Base-by-base conservation (phyloP, 2,797 vertebrate genomes). In the Melanotaenia trifasciata region DNA sequence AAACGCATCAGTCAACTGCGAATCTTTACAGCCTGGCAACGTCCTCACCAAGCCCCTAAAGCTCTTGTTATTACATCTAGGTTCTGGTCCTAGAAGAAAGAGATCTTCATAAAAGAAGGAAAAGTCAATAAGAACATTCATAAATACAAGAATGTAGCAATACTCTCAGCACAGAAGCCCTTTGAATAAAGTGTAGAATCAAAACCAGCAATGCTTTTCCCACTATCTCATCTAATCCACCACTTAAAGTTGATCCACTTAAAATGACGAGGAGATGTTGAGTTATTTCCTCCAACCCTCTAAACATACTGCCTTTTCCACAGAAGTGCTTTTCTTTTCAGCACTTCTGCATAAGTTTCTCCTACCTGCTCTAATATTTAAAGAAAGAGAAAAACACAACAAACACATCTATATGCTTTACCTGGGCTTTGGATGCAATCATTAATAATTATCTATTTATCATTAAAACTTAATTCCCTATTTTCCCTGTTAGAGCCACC, bases 231-330 rank as follows among this genome's bases (percentile, higher is more conserved):
- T 66, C 63, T 54, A 63, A 81, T 75, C 70, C 70, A 58, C 18
- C 54, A 20, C 58, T 80, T 84, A 79, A 79, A 72, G 69, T 12
- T 66, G 76, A 83, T 76, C 58, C 78, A 67, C 58, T 20, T 72
- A 28, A 80, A 84, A 80, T 58, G 38, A 81, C 40, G 47, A 40
- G 74, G 53, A 40, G 74, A 69, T 5, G 2, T 24, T 36, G 45
- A 13, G 20, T 58, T 63, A 58, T 84, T 43, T 13, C 57, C 40
- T 54, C 73, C 33, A 47, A 22, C 35, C 24, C 32, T 35, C 18
- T 53, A 33, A 60, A 76, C 32, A 8, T 40, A 3, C 68, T 66
- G 28, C 35, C 20, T 7, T 65, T 54, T 70, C 26, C 9, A 58
- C 38, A 9, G 10, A 63, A 13, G 33, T 64, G 24, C 64, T 79